Conservation (phyloP, 2,797 vertebrate species). For the Bryconaethiops microstoma region DNA sequence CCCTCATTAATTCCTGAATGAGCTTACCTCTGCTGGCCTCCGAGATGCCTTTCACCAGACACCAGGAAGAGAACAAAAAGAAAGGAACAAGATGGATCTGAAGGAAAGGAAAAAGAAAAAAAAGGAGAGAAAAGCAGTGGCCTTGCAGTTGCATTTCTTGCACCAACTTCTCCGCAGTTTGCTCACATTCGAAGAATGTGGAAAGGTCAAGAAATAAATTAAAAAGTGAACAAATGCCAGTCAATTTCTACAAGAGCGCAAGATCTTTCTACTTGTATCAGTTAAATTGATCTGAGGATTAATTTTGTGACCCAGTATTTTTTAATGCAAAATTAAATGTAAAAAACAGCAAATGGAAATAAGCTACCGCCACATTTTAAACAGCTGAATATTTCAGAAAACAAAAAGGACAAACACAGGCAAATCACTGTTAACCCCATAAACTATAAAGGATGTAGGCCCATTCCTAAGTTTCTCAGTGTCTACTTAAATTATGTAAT, state of each 20-base stretch:
- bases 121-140: neutral
- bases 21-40: constrained; percentile 58
- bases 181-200: neutral
- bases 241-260: neutral
- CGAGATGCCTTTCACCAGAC: constrained; percentile 49
- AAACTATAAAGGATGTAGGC: neutral
- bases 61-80: constrained; percentile 51
- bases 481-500: neutral
- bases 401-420: neutral
- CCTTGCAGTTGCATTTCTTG: neutral
- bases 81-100: constrained; percentile 25
- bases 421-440: neutral
- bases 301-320: too few species aligned
- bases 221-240: neutral
- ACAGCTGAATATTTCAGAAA: neutral
- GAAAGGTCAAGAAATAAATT: neutral
- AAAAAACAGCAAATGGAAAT: neutral
- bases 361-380: neutral
- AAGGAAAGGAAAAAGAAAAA: neutral
- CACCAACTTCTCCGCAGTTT: neutral
- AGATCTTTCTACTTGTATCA: neutral
- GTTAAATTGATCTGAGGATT: neutral
- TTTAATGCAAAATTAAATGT: too few species aligned
- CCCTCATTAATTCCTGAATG: constrained; percentile 62
- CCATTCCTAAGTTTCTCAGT: neutral